Evolutionary conservation across 2,797 vertebrate genomes (phyloP).

Genomic region (Sciurus vulgaris): DNA sequence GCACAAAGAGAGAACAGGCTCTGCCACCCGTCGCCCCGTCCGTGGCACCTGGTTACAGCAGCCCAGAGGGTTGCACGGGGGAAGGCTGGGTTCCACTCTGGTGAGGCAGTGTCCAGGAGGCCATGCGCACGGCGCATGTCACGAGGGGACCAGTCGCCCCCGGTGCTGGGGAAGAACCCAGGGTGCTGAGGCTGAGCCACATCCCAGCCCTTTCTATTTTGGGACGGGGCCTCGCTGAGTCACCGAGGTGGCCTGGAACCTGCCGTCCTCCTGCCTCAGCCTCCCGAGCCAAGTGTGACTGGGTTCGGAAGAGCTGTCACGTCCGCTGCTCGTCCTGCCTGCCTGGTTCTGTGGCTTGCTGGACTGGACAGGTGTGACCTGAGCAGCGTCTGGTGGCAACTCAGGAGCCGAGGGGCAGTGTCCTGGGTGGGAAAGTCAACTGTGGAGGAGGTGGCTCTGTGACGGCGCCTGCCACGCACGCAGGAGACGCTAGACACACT

Average conservation of each 20-base stretch:
- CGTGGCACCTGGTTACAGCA: rapidly evolving
- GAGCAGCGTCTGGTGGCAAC: background rate
- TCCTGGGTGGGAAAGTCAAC: too few relatives aligned
- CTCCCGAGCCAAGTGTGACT: too few relatives aligned
- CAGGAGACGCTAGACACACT: background rate
- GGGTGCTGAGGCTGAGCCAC: background rate
- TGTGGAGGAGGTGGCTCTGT: too few relatives aligned
- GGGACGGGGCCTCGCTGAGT: background rate
- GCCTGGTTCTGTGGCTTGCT: background rate
- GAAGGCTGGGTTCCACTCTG: too few relatives aligned
- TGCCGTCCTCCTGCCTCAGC: background rate
- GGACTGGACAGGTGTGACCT: rapidly evolving
- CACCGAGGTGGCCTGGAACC: background rate
- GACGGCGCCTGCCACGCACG: too few relatives aligned
- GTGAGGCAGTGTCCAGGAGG: too few relatives aligned
- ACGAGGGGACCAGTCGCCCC: rapidly evolving
- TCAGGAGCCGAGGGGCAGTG: too few relatives aligned
- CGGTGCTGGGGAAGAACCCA: too few relatives aligned
- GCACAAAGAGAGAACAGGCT: too few relatives aligned
- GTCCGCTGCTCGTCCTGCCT: rapidly evolving
- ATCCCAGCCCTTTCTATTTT: background rate
- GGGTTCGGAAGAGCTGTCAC: background rate
- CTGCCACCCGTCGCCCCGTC: too few relatives aligned
- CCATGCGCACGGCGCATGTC: rapidly evolving
- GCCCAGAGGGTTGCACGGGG: rapidly evolving